Percentiles rank a stretch among this genome's conserved stretches.
Evolutionary conservation across 1,140 invertebrate species (phyloP).

Genomic region (Microplitis demolitor): DNA sequence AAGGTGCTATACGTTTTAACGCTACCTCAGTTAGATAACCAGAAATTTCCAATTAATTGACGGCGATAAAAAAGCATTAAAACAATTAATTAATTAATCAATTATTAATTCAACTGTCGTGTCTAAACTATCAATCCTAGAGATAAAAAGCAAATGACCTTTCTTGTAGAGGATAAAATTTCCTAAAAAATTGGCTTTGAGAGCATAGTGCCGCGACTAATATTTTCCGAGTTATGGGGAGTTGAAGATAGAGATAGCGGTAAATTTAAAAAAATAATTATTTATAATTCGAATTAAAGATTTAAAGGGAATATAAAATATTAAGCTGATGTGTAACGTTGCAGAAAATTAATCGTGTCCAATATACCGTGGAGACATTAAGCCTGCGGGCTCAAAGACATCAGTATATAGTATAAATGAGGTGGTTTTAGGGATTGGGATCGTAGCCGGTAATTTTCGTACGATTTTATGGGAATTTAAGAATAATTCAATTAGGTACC

Average conservation of each 20-base stretch:
- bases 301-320: too few relatives aligned
- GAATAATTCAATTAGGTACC: constrained; percentile 63
- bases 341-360: constrained; percentile 60
- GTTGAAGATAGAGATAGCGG: background rate
- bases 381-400: background rate
- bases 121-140: too few relatives aligned
- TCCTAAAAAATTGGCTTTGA: too few relatives aligned
- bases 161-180: too few relatives aligned
- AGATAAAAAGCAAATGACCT: too few relatives aligned
- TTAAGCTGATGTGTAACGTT: constrained; percentile 47
- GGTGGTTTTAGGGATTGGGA: constrained; percentile 34
- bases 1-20: constrained; percentile 3
- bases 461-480: constrained; percentile 64
- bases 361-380: constrained; percentile 38
- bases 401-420: constrained; percentile 1
- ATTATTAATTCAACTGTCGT: too few relatives aligned
- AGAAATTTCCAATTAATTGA: background rate
- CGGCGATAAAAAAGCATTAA: too few relatives aligned
- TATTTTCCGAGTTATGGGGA: background rate
- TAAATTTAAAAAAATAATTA: background rate
- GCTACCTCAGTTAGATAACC: too few relatives aligned
- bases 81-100: too few relatives aligned
- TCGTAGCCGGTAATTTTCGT: constrained; percentile 55
- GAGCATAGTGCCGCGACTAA: too few relatives aligned
- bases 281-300: too few relatives aligned